Evolutionary conservation across 2,113 vertebrate genomes (phyloP), one percentile per base, ranked within the genome.

Genomic region (Otis tarda): DNA sequence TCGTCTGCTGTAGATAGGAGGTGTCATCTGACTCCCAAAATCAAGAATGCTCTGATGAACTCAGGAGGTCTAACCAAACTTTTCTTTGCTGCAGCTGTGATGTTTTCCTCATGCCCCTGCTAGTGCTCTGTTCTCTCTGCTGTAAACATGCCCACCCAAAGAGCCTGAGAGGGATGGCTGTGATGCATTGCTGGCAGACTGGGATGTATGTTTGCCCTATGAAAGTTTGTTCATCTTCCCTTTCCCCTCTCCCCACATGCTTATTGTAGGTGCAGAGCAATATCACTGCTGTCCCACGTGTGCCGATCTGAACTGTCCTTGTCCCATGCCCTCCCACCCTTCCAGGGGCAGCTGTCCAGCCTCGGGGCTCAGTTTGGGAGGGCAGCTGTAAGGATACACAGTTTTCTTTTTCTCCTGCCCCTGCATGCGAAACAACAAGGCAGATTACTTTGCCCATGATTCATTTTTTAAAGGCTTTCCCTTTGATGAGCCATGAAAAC

Each of bases 121-220:
- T 79, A 55, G 49, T 31, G 73, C 69, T 96, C 61, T 61, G 73
- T 41, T 52, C 28, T 94, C 70, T 77, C n/a, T 89, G 89, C 50
- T 95, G 85, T 95, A 96, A 97, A 97, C 79, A 92, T 83, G 92
- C 91, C 96, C 96, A 97, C 95, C 94, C 95, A 95, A 91, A 96
- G 87, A 95, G 96, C 78, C 91, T 87, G 83, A 82, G 91, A 95
- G 76, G 89, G 37, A 92, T 86, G 45, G 33, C 80, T 94, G 83
- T 43, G 60, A 84, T 73, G 71, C 63, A 74, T 69, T 91, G 91
- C 89, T 96, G 77, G 80, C 80, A 94, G 89, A 89, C 27, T 33
- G 25, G 41, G 65, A 53, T 67, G 47, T 70, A 30, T 69, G 59
- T 73, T 84, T 94, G 83, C 83, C 39, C 69, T 69, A 1, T 87